Evolutionary conservation across 2,888 invertebrate species (phyloP).

Genomic region (Elysia crispata): DNA sequence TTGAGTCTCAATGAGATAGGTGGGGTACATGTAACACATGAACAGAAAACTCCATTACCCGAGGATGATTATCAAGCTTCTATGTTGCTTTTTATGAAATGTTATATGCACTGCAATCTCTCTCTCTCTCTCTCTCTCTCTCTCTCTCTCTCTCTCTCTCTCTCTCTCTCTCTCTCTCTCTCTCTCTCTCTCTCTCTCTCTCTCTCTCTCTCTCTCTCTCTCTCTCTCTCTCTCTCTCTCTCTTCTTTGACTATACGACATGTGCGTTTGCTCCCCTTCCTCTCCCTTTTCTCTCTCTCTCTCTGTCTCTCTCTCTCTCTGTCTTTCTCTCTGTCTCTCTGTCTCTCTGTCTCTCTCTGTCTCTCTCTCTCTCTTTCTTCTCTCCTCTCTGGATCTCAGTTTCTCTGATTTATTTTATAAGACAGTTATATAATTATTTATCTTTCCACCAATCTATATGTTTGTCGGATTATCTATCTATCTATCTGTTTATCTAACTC

Average conservation of each 20-base stretch:
- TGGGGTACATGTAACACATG: not conserved
- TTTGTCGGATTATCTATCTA: not conserved
- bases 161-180: too few relatives aligned
- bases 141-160: slow-evolving; percentile 12
- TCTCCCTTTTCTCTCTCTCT: slow-evolving; percentile 28
- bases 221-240: slow-evolving; percentile 37
- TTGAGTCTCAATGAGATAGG: not conserved
- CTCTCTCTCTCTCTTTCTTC: slow-evolving; percentile 16
- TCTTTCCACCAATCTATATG: not conserved
- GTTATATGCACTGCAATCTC: slow-evolving; percentile 13
- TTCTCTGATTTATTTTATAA: too few relatives aligned
- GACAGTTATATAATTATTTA: too few relatives aligned
- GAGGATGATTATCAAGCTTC: too few relatives aligned
- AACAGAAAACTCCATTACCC: slow-evolving; percentile 35
- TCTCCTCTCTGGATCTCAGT: not conserved
- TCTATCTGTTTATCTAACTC: slow-evolving; percentile 17
- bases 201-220: slow-evolving; percentile 32
- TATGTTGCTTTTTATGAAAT: not conserved
- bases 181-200: too few relatives aligned
- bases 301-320: slow-evolving; percentile 37
- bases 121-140: not conserved
- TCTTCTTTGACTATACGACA: not conserved
- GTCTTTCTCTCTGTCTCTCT: not conserved
- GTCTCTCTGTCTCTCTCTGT: slow-evolving; percentile 17
- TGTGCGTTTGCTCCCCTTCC: not conserved